Percentiles rank a stretch among this genome's conserved stretches.
Conservation (phyloP, 2,113 vertebrate species). For the Corvus cornix region DNA sequence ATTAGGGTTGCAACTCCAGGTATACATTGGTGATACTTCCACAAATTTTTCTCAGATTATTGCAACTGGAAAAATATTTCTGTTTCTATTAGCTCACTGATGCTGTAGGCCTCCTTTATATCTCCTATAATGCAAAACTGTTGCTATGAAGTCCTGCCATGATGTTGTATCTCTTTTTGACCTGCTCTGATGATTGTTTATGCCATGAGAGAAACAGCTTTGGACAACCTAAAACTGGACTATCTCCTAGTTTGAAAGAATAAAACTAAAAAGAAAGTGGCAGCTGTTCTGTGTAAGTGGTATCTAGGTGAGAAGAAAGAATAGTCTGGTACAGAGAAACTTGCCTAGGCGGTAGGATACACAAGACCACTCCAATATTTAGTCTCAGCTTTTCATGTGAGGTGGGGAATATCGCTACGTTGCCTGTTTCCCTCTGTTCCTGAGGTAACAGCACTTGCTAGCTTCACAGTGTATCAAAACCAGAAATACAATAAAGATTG, state of each 20-base stretch:
- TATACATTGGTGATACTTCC: neutral
- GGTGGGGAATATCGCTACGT: accelerated
- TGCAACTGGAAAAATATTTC: neutral
- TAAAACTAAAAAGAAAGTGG: neutral
- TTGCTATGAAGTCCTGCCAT: neutral
- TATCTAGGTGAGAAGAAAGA: neutral
- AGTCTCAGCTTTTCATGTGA: neutral
- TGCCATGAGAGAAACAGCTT: neutral
- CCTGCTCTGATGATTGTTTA: neutral
- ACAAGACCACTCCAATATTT: neutral
- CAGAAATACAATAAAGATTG: neutral
- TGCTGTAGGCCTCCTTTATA: neutral
- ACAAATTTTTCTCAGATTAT: neutral
- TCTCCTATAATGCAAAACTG: neutral
- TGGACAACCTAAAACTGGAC: neutral
- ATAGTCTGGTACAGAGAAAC: neutral
- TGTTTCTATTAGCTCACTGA: neutral
- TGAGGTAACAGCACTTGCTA: neutral
- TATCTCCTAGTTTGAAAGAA: neutral
- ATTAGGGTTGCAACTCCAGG: neutral
- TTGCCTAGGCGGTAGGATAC: neutral
- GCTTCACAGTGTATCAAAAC: neutral
- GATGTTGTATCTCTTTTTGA: neutral
- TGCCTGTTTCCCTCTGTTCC: neutral
- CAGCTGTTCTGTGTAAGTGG: neutral